Base-by-base conservation (phyloP, 1,140 invertebrate genomes). In the Amphibalanus amphitrite region DNA sequence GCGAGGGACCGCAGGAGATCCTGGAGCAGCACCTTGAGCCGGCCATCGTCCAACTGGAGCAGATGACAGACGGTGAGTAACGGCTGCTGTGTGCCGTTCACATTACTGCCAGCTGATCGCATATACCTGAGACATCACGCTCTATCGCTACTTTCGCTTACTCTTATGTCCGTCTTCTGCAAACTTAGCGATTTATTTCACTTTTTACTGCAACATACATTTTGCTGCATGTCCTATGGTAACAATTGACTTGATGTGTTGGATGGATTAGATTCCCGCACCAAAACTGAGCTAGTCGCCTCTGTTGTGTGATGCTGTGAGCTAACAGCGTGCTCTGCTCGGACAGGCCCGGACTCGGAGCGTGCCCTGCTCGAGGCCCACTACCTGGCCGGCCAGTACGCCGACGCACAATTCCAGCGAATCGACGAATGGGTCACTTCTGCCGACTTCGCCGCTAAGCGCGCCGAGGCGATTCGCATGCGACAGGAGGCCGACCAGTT, bases 351-450 rank as follows among this genome's bases (percentile, higher is more conserved):
- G 3, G 65, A 10, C 20, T 10, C n/a, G n/a, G 28, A 28, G 10
- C 6, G 28, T 3, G 28, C 28, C 3, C 28, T 67, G 65, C n/a
- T 28, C 3, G 65, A 67, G 8, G 17, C 15, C 15, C 65, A 67
- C 28, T 28, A 67, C 65, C 65, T 67, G 23, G 65, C 23, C 65
- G 65, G 65, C n/a, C 65, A 67, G 65, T 67, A 67, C n/a, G 65
- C 28, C 28, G 65, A 67, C 65, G 15, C n/a, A 8, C 65, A 67
- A 26, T 67, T 67, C 23, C n/a, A 28, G 26, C 65, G 65, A 3
- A 26, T 67, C 65, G 65, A 67, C 23, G 26, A 28, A 10, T 8
- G 4, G 6, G 65, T 67, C 26, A 28, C n/a, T 3, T 67, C 65
- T n/a, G 3, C 65, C 10, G 65, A 26, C n/a, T 67, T 26, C 65